Base-by-base conservation (phyloP, 2,888 invertebrate genomes). In the Drosophila merina region DNA sequence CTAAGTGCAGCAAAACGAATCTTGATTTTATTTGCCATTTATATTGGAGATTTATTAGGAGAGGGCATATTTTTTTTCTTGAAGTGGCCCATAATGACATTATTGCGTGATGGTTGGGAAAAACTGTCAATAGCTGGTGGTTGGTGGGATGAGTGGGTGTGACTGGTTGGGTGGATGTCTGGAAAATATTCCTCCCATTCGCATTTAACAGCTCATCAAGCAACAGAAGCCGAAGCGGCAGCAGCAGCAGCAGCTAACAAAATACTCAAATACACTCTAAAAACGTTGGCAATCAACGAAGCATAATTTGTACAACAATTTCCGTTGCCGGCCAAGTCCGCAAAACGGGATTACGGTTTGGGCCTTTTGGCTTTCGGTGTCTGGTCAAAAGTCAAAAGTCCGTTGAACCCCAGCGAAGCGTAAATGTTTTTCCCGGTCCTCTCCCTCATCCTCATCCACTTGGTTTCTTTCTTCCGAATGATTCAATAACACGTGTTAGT, bases 261-360 rank as follows among this genome's bases (percentile, higher is more conserved):
- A 38, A 52, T 45, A 49, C 20, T 20, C 20, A 2, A 20, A 20
- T 20, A 20, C 20, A 47, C 25, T 36, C 20, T 57, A 45, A 62
- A 56, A 68, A 28, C 62, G 66, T 56, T 67, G 77, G 73, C 68
- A 85, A 72, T 77, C 81, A 77, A 48, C 67, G 55, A 60, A 75
- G 78, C 79, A 79, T 79, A 77, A 79, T 84, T 81, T 77, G 76
- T 75, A 72, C 71, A 81, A 73, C 81, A 79, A 75, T 79, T 81
- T 84, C 77, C 79, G 77, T 51, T 57, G 45, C 66, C 63, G 64
- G 51, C 45, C 64, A 25, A 38, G 31, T 50, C 66, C 42, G 26
- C 57, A 47, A 40, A 57, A 30, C 55, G 68, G 66, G 57, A 51
- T 68, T 51, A 68, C 40, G 49, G 67, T 31, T 38, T 60, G 30